Evolutionary conservation across 2,888 invertebrate species (phyloP), one percentile per base, ranked within the genome.

Genomic region (Agrotis clavis): DNA sequence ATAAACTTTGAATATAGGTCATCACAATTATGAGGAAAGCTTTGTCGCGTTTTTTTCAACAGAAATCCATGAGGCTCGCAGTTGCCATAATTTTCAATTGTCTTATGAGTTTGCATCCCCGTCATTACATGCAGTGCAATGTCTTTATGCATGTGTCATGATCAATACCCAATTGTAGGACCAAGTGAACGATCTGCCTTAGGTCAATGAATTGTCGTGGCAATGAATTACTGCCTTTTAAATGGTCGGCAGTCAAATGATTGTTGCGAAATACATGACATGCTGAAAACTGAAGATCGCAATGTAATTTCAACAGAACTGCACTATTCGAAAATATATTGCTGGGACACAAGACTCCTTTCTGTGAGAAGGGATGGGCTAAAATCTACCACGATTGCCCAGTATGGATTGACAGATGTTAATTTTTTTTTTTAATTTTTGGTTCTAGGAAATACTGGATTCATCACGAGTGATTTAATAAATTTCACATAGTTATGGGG

Each of bases 111-210:
- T 35, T 0, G 6, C 35, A 13, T 35, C 19, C 57, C n/a, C n/a
- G 3, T 35, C 35, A 35, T 57, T 2, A 35, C n/a, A 57, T 57
- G 2, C 35, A 57, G 35, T 35, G n/a, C 35, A 57, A 57, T 19
- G 35, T 57, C 57, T 57, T 35, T 1, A n/a, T 6, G n/a, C 2
- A 35, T 57, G 14, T 35, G 35, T 19, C 35, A 57, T 35, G 14
- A 57, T 57, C 57, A 35, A 35, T 57, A 35, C 57, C 41, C 57
- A 57, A 57, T 35, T 57, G 57, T 35, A 19, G 11, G 41, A 35
- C 35, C n/a, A 41, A 41, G n/a, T 35, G 7, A 57, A n/a, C 14
- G 19, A 57, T 35, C 2, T 14, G 1, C 19, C 35, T 19, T n/a
- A 35, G 56, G 56, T 57, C 30, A 35, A 35, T 35, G 56, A 57